Conservation (phyloP, 2,113 vertebrate species). For the Sitta europaea region DNA sequence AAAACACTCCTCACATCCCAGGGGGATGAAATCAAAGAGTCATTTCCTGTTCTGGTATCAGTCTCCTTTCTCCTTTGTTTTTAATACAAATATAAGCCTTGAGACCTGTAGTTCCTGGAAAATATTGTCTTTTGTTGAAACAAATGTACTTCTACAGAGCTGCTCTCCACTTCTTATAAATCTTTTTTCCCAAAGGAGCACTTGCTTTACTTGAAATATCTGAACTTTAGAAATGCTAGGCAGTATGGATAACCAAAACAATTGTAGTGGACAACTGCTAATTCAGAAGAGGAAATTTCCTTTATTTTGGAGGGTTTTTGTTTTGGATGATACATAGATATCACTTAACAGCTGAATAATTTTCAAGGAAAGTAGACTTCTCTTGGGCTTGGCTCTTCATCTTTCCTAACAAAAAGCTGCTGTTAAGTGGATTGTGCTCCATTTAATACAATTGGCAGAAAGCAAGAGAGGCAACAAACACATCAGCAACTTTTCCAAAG, state of each 20-base stretch:
- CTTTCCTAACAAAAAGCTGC: neutral
- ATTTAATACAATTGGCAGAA: neutral
- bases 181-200: neutral
- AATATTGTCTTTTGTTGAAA: neutral
- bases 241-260: neutral
- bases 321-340: neutral
- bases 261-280: neutral
- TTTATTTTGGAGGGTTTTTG: neutral
- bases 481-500: neutral
- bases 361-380: neutral
- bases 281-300: neutral
- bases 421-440: neutral
- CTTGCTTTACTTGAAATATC: neutral
- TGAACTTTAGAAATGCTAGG: neutral
- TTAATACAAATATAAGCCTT: neutral
- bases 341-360: neutral
- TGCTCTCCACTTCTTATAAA: neutral
- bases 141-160: neutral
- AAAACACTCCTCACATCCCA: neutral
- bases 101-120: neutral
- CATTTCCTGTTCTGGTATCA: neutral
- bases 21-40: neutral
- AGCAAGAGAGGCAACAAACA: neutral
- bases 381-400: neutral
- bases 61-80: neutral